Conservation (phyloP, 2,113 vertebrate genomes). For the Uria lomvia region DNA sequence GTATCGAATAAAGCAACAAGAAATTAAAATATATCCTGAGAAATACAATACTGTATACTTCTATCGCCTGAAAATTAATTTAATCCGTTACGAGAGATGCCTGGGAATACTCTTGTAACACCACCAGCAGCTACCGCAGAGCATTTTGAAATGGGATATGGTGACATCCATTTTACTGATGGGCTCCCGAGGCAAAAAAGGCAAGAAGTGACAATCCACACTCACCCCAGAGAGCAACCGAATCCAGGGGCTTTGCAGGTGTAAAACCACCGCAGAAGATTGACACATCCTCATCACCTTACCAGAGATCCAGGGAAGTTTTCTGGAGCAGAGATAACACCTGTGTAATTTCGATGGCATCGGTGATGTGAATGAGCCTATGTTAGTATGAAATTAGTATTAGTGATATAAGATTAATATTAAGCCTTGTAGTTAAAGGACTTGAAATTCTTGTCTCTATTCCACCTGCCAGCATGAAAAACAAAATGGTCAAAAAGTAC, state of each 20-base stretch:
- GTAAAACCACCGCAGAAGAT: not conserved
- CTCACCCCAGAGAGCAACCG: not conserved
- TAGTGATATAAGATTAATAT: not conserved
- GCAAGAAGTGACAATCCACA: not conserved
- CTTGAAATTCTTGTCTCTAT: not conserved
- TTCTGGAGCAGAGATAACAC: not conserved
- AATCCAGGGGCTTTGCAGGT: slow-evolving; percentile 8
- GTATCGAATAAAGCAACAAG: not conserved
- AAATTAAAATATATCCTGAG: not conserved
- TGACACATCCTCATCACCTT: not conserved
- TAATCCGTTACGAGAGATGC: not conserved
- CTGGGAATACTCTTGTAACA: not conserved
- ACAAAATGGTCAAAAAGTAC: not conserved
- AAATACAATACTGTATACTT: not conserved
- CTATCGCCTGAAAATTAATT: not conserved
- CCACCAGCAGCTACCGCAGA: not conserved
- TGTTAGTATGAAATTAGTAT: not conserved
- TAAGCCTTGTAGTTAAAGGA: not conserved
- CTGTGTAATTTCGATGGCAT: not conserved
- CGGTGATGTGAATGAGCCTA: not conserved
- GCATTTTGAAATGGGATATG: not conserved
- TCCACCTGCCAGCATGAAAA: not conserved
- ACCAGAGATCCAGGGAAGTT: not conserved
- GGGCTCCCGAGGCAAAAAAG: not conserved
- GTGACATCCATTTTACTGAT: not conserved